These are phyloP conservation scores for Delphinapterus leucas DNA, from an alignment of 2,113 vertebrate genomes.

Conservation along the genomic window DNA sequence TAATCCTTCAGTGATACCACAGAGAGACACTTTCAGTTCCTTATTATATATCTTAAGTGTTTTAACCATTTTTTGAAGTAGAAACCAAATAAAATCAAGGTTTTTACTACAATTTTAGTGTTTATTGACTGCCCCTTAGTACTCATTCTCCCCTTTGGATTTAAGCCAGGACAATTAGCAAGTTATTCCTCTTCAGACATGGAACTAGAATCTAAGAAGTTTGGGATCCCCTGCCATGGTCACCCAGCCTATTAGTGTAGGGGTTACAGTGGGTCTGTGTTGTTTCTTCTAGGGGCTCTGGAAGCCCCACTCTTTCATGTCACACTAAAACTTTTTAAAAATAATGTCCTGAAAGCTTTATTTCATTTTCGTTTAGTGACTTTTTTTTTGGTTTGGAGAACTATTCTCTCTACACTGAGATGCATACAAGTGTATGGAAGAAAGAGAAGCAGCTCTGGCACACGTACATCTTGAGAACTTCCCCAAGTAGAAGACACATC, in stretches of 20 bases:
- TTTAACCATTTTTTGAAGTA: not conserved
- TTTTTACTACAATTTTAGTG: not conserved
- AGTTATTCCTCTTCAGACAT: not conserved
- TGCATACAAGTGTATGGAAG: not conserved
- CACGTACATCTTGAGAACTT: not conserved
- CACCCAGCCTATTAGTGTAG: fast-evolving
- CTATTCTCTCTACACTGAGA: not conserved
- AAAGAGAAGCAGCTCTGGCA: not conserved
- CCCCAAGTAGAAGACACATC: not conserved
- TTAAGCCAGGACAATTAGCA: not conserved
- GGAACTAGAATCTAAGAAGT: too few relatives aligned
- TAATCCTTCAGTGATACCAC: not conserved
- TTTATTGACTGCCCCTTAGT: not conserved
- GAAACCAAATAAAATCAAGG: not conserved
- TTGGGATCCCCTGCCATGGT: too few relatives aligned
- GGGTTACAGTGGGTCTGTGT: not conserved
- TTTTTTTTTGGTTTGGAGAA: not conserved
- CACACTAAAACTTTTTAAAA: not conserved
- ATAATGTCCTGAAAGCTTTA: not conserved
- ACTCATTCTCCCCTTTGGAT: not conserved
- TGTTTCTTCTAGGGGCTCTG: not conserved
- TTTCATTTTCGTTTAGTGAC: not conserved
- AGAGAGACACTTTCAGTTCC: not conserved
- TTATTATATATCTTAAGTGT: not conserved
- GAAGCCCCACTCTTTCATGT: not conserved